Evolutionary conservation across 2,797 vertebrate species (phyloP).

Genomic region (Siniperca scherzeri): DNA sequence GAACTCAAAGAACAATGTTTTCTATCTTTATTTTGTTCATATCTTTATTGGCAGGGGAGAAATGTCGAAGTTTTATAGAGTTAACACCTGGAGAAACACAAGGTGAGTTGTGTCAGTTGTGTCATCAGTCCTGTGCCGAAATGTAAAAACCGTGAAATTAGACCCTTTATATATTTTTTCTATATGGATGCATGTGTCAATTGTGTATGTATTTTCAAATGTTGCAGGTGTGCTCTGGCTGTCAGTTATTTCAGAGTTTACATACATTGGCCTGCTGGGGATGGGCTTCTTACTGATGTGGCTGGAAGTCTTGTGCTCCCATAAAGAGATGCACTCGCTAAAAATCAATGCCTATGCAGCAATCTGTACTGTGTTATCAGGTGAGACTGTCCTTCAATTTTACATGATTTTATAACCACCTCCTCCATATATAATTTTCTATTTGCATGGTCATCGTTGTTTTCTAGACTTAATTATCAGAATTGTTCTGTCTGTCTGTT

Average conservation of each 20-base stretch:
- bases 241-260: slow-evolving; percentile 88
- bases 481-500: neutral
- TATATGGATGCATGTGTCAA: neutral
- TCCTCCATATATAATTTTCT: neutral
- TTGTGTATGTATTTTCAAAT: slow-evolving; percentile 21
- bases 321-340: slow-evolving; percentile 88
- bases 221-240: slow-evolving; percentile 86
- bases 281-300: slow-evolving; percentile 92
- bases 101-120: slow-evolving; percentile 73
- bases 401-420: neutral
- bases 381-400: slow-evolving; percentile 65
- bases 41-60: slow-evolving; percentile 81
- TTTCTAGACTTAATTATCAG: neutral
- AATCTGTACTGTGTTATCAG: slow-evolving; percentile 89
- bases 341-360: slow-evolving; percentile 91
- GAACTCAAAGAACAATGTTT: neutral
- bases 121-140: neutral
- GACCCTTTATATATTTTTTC: neutral
- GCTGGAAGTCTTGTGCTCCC: slow-evolving; percentile 86
- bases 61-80: slow-evolving; percentile 89
- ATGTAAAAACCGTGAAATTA: neutral
- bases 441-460: neutral
- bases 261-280: slow-evolving; percentile 88
- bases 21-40: neutral
- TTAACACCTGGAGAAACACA: slow-evolving; percentile 89